Evolutionary conservation across 2,888 invertebrate genomes (phyloP).

Genomic region (Odontomyia ornata): DNA sequence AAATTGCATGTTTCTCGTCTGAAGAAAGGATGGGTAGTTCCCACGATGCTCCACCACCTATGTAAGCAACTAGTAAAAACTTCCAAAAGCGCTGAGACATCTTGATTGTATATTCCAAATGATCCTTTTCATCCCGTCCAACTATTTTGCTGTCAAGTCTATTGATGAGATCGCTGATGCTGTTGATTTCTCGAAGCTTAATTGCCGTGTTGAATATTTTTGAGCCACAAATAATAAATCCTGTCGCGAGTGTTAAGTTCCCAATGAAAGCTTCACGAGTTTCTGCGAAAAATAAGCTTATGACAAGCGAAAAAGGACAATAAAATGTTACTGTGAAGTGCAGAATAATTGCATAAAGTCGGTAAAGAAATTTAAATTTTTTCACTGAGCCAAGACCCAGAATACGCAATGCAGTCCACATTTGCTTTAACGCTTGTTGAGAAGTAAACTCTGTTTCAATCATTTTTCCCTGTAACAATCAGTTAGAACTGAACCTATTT

Average conservation of each 20-base stretch:
- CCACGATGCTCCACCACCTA: background rate
- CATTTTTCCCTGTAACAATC: no score
- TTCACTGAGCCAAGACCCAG: conserved; percentile 55
- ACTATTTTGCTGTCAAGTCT: conserved; percentile 54
- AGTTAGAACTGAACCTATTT: no score
- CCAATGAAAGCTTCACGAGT: conserved; percentile 57
- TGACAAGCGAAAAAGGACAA: conserved; percentile 58
- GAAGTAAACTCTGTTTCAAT: background rate
- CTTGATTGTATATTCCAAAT: conserved; percentile 52
- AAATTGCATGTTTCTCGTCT: background rate
- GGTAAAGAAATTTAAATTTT: conserved; percentile 49
- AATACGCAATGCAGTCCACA: conserved; percentile 58
- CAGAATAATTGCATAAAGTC: conserved; percentile 52
- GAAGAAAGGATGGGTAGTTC: conserved; percentile 22
- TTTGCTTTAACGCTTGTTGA: conserved; percentile 55
- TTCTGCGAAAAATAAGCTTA: conserved; percentile 55
- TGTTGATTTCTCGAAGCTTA: conserved; percentile 54
- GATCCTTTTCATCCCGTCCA: conserved; percentile 52
- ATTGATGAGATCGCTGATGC: conserved; percentile 53
- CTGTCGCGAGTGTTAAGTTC: conserved; percentile 59
- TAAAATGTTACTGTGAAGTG: conserved; percentile 57
- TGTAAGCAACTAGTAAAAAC: conserved; percentile 56
- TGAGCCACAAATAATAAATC: conserved; percentile 57
- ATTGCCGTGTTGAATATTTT: conserved; percentile 59
- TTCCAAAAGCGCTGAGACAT: conserved; percentile 54